These are phyloP conservation scores for Melipona beecheii DNA, from an alignment of 2,888 invertebrate species.

Conservation along the genomic window DNA sequence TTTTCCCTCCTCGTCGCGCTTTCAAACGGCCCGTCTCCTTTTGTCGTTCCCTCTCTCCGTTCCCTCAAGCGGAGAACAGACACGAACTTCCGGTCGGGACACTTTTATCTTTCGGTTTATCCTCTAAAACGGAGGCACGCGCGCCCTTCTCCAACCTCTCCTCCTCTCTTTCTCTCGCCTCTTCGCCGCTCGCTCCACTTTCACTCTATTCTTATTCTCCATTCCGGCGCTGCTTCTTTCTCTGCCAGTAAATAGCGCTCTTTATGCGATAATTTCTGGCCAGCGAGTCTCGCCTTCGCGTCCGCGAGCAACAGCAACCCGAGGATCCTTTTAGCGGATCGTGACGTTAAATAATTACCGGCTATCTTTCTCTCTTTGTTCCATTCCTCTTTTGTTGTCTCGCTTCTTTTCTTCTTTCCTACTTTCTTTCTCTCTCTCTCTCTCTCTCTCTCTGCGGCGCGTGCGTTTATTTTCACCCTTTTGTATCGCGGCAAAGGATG, in stretches of 20 bases:
- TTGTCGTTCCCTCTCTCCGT: not conserved
- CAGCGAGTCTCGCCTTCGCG: not conserved
- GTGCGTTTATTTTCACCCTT: not conserved
- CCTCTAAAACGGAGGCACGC: conserved; percentile 61
- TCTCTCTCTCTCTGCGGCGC: not conserved
- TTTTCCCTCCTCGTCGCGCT: not conserved
- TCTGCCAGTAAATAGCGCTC: conserved; percentile 33
- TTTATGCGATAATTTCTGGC: conserved; percentile 37
- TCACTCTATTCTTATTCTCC: conserved; percentile 7
- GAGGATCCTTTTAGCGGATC: conserved; percentile 26
- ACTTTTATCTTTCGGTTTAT: conserved; percentile 65
- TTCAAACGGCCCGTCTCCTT: not conserved
- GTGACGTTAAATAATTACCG: conserved; percentile 34
- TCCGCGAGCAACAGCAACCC: too few relatives aligned
- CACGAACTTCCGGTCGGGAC: conserved; percentile 58
- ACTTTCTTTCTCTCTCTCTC: not conserved
- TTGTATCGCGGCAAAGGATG: not conserved
- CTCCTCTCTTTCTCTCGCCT: not conserved
- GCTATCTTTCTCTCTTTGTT: too few relatives aligned
- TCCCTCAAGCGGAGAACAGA: not conserved
- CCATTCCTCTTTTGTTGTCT: not conserved
- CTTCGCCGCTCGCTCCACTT: not conserved
- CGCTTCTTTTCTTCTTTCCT: not conserved
- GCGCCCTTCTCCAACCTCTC: not conserved
- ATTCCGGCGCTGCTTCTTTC: conserved; percentile 22